These are phyloP conservation scores for Helobdella robusta DNA, from an alignment of 2,888 invertebrate genomes.

Conservation along the genomic window DNA sequence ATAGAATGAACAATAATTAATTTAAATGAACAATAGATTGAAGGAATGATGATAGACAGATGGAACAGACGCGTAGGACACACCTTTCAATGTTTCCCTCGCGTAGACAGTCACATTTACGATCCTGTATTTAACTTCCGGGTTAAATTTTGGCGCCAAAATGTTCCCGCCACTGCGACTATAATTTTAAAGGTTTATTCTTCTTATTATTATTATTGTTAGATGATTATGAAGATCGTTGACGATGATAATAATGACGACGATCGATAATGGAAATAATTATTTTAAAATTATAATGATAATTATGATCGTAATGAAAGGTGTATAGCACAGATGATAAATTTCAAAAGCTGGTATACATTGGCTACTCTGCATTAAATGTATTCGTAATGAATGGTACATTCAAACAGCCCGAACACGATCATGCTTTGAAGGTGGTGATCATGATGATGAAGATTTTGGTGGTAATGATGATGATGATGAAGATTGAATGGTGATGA, in stretches of 20 bases:
- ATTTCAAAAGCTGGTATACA: no score
- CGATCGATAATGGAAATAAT: constrained; percentile 1
- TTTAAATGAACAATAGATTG: background rate
- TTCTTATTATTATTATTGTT: background rate
- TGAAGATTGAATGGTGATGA: background rate
- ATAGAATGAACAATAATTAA: no score
- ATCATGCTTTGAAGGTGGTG: no score
- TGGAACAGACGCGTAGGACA: background rate
- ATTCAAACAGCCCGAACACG: no score
- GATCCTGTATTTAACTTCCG: background rate
- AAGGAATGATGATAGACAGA: background rate
- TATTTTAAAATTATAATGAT: constrained; percentile 7
- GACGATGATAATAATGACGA: constrained; percentile 16
- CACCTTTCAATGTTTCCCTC: background rate
- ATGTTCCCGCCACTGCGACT: background rate
- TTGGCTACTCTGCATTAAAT: no score
- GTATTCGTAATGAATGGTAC: no score
- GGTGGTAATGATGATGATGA: background rate
- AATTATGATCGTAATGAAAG: constrained; percentile 14
- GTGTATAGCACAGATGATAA: no score
- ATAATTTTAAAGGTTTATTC: background rate
- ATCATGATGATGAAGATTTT: background rate
- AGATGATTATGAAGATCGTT: constrained; percentile 2
- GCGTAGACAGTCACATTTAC: background rate
- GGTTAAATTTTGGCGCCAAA: background rate